These are phyloP conservation scores for Phoeniculus purpureus DNA, from an alignment of 2,797 vertebrate species.

Conservation along the genomic window DNA sequence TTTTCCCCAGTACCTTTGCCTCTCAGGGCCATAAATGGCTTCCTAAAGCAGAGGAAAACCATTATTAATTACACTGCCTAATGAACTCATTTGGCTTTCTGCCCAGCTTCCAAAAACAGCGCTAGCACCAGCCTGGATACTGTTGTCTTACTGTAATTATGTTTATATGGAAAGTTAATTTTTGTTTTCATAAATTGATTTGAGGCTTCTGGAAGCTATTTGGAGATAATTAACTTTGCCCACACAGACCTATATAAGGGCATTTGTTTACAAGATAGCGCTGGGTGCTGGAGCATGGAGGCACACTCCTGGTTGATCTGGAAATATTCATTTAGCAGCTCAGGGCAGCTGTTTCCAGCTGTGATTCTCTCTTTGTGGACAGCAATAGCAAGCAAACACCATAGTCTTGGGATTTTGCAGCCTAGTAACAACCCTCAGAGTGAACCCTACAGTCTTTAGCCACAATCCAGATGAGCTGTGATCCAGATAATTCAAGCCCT, in stretches of 20 bases:
- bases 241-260: slow-evolving; percentile 65
- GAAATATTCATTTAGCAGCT: slow-evolving; percentile 38
- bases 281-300: slow-evolving; percentile 2
- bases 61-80: slow-evolving; percentile 80
- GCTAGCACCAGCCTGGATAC: slow-evolving; percentile 69
- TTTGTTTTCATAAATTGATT: slow-evolving; percentile 83
- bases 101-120: slow-evolving; percentile 77
- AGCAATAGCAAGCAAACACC: background rate
- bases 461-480: background rate
- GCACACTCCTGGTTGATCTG: slow-evolving; percentile 31
- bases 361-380: background rate
- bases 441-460: background rate
- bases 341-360: slow-evolving; percentile 14
- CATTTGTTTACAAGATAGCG: slow-evolving; percentile 61
- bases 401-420: background rate
- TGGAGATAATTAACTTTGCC: slow-evolving; percentile 78
- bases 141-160: slow-evolving; percentile 79
- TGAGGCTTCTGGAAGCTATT: slow-evolving; percentile 79
- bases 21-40: slow-evolving; percentile 68
- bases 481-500: background rate
- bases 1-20: slow-evolving; percentile 53
- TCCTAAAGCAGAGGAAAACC: slow-evolving; percentile 70
- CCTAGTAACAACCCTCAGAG: background rate
- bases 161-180: slow-evolving; percentile 82
- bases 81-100: slow-evolving; percentile 80